Evolutionary conservation across 2,113 vertebrate species (phyloP).

Genomic region (Salvelinus fontinalis): DNA sequence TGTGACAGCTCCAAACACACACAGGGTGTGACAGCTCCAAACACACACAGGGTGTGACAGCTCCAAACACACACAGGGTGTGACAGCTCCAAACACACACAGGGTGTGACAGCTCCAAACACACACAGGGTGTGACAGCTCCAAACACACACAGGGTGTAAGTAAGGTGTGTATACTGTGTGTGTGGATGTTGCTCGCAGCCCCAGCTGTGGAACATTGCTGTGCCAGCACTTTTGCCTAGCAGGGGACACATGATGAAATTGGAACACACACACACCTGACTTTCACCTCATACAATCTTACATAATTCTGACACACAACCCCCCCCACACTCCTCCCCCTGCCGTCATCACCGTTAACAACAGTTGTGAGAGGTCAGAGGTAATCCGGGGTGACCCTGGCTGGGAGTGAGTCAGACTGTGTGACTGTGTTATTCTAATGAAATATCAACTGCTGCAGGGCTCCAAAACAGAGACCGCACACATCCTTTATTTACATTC

Average conservation of each 20-base stretch:
- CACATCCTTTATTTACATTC: conserved; percentile 34
- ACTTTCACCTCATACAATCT: no score
- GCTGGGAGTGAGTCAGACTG: conserved; percentile 16
- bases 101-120: no score
- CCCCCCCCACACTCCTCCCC: no score
- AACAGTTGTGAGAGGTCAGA: not conserved
- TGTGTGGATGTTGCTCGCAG: not conserved
- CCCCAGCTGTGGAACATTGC: not conserved
- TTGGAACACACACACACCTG: not conserved
- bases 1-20: no score
- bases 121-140: no score
- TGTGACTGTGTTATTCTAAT: conserved; percentile 6
- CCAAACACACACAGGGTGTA: no score
- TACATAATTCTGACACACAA: no score
- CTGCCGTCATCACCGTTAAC: no score
- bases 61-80: no score
- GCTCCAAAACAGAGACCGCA: conserved; percentile 17
- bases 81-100: no score
- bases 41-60: no score
- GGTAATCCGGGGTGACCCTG: conserved; percentile 32
- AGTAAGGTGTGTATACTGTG: not conserved
- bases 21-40: no score
- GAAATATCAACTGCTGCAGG: conserved; percentile 20
- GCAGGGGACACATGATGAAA: not conserved
- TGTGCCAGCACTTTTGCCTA: not conserved